Evolutionary conservation across 2,888 invertebrate genomes (phyloP).

Genomic region (Cylloceria caligata): DNA sequence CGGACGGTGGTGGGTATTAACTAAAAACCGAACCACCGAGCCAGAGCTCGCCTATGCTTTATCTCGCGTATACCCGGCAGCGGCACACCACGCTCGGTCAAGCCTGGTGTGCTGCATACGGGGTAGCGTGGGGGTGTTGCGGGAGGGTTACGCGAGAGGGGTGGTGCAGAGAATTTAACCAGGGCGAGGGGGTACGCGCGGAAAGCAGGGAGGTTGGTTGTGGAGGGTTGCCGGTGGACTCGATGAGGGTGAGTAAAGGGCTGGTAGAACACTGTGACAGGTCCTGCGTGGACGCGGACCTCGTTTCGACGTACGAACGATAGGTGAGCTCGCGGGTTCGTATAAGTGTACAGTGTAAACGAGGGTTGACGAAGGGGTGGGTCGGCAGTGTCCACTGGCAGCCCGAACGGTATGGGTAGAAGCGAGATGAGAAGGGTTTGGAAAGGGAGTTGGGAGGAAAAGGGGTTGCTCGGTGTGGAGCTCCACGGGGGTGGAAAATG

Average conservation of each 20-base stretch:
- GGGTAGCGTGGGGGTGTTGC: slow-evolving; percentile 30
- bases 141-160: slow-evolving; percentile 51
- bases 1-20: slow-evolving; percentile 77
- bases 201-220: slow-evolving; percentile 51
- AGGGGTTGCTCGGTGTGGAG: slow-evolving; percentile 35
- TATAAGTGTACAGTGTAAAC: slow-evolving; percentile 67
- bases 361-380: slow-evolving; percentile 52
- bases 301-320: slow-evolving; percentile 75
- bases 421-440: slow-evolving; percentile 62
- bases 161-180: slow-evolving; percentile 58
- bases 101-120: slow-evolving; percentile 61
- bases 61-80: slow-evolving; percentile 61
- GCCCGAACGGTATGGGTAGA: slow-evolving; percentile 49
- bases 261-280: slow-evolving; percentile 72
- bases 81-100: slow-evolving; percentile 67
- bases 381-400: slow-evolving; percentile 50
- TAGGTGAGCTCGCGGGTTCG: slow-evolving; percentile 61
- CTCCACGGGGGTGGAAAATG: slow-evolving; percentile 74
- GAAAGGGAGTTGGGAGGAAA: slow-evolving; percentile 31
- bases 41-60: slow-evolving; percentile 63
- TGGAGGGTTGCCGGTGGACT: slow-evolving; percentile 59
- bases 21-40: slow-evolving; percentile 80
- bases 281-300: slow-evolving; percentile 70
- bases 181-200: slow-evolving; percentile 52
- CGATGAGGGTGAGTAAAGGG: slow-evolving; percentile 69